phyloP scores from a whole-genome alignment of 2,797 vertebrate species.

The Lacerta bilineata region DNA sequence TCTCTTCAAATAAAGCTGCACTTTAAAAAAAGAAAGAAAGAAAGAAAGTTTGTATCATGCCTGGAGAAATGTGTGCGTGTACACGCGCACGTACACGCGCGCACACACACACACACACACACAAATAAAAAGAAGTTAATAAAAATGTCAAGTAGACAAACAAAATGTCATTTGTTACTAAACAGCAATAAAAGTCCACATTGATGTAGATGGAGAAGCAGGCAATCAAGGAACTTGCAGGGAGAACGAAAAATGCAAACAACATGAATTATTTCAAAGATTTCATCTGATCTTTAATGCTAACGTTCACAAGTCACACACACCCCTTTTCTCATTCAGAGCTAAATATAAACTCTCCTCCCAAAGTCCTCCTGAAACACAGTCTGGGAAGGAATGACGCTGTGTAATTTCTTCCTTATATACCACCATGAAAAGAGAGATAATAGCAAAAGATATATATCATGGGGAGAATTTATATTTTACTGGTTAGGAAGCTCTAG shows the following conservation, averaged over 20 bases:
- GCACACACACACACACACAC: background rate
- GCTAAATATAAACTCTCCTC: constrained; percentile 31
- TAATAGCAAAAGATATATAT: background rate
- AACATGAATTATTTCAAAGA: constrained; percentile 56
- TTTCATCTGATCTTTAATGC: constrained; percentile 67
- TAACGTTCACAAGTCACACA: constrained; percentile 9
- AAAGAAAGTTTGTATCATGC: constrained; percentile 42
- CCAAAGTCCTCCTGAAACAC: constrained; percentile 18
- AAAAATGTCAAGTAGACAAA: constrained; percentile 75
- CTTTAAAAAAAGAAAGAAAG: constrained; percentile 43
- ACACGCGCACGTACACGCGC: background rate
- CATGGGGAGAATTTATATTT: background rate
- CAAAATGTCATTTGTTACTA: constrained; percentile 71
- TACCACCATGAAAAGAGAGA: constrained; percentile 4
- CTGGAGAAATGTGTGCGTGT: constrained; percentile 55
- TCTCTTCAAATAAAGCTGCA: constrained; percentile 80
- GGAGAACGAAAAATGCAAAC: constrained; percentile 40
- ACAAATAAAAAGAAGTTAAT: constrained; percentile 68
- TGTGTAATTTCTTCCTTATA: background rate
- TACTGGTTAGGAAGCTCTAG: background rate
- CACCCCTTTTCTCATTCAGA: constrained; percentile 19
- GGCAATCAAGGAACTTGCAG: background rate
- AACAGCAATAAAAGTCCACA: constrained; percentile 63
- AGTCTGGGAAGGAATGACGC: constrained; percentile 31
- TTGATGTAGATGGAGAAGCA: constrained; percentile 52